phyloP scores from a whole-genome alignment of 2,113 vertebrate genomes.

The Narcine bancroftii region DNA sequence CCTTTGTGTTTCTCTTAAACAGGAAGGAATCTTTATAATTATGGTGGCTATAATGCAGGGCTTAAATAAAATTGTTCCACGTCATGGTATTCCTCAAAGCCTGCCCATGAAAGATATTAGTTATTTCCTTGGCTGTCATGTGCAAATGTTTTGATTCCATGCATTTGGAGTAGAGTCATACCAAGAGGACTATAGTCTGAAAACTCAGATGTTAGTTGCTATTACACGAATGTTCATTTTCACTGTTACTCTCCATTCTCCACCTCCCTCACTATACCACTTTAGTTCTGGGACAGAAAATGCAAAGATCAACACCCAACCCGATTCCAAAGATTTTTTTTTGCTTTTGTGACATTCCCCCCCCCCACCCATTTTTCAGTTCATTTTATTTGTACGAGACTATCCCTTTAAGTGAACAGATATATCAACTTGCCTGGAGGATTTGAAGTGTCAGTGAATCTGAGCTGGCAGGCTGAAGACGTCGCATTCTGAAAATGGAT shows the following conservation, averaged over 20 bases:
- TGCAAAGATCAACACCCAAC: not conserved
- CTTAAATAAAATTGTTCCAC: not conserved
- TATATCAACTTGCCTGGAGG: too few species aligned
- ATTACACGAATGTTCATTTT: not conserved
- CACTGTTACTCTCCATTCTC: not conserved
- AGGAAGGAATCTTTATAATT: not conserved
- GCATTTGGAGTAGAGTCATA: not conserved
- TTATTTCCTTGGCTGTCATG: too few species aligned
- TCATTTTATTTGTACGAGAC: too few species aligned
- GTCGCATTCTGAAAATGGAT: too few species aligned
- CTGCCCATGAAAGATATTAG: not conserved
- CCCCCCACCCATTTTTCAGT: too few species aligned
- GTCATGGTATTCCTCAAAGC: not conserved
- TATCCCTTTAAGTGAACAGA: too few species aligned
- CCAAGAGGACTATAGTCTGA: not conserved
- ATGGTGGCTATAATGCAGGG: not conserved
- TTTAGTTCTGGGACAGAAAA: not conserved
- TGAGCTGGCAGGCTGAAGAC: too few species aligned
- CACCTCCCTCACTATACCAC: not conserved
- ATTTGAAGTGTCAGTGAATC: too few species aligned
- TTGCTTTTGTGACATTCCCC: too few species aligned
- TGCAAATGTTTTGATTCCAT: not conserved
- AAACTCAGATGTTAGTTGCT: not conserved
- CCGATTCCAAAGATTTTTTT: not conserved
- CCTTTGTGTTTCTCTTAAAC: too few species aligned